Base-by-base conservation (phyloP, 1,140 invertebrate genomes). In the Lucilia sericata region DNA sequence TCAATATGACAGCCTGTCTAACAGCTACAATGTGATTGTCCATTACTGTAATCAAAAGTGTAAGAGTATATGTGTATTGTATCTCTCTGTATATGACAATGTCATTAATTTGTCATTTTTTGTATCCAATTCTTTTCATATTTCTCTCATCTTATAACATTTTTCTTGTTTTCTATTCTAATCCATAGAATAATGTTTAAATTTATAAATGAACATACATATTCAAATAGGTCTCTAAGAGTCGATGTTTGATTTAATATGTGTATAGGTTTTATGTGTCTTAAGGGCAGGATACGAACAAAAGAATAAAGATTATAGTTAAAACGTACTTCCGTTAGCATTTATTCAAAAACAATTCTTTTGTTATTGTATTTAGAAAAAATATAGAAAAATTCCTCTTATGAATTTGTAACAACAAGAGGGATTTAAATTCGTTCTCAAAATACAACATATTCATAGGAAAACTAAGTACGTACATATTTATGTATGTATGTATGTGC, bases 71-170 rank as follows among this genome's bases (percentile, higher is more conserved):
- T 30, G 55, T n/a, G 14, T n/a, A 13, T n/a, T n/a, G n/a, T n/a
- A n/a, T n/a, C n/a, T 5, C 21, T 12, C 7, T 70, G 65, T 5
- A 70, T 70, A 8, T 70, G 65, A 70, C 65, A 70, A 30, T 21
- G 65, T 70, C 65, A 70, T 21, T 70, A 70, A 70, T 70, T 70
- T 70, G 65, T 70, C 65, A 70, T 5, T 21, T 70, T 70, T 70
- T 70, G 17, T 10, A 25, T 7, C 1, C 25, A 2, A 30, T 30
- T 70, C 65, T 19, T 21, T 21, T 60, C 14, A n/a, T 12, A 7
- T 60, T 60, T 60, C 2, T 60, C 13, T 60, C 14, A 30, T 70
- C n/a, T 21, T 10, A 14, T 55, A 1, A 12, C n/a, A n/a, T 2
- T n/a, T 60, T 60, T 30, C 13, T n/a, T 60, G 5, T 60, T 17